Conservation (phyloP, 2,888 invertebrate species). For the Drosophila demipolita region DNA sequence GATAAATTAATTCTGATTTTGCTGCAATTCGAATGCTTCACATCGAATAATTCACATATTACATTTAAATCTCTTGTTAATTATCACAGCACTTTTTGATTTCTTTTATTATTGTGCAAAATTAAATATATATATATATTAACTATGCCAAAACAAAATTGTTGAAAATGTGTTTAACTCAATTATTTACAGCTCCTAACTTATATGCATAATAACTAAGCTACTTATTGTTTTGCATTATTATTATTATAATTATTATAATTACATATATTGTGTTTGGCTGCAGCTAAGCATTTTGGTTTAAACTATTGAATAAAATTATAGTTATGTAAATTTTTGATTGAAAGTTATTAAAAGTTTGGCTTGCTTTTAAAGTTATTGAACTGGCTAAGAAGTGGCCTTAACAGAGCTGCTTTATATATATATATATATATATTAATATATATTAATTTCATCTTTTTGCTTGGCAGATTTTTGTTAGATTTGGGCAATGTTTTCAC, state of each 20-base stretch:
- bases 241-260: conserved; percentile 18
- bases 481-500: conserved; percentile 70
- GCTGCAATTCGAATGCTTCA: conserved; percentile 45
- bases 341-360: conserved; percentile 42
- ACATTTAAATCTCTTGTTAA: conserved; percentile 53
- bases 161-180: conserved; percentile 34
- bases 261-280: conserved; percentile 7
- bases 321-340: conserved; percentile 18
- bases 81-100: conserved; percentile 83
- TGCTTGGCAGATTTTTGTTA: conserved; percentile 74
- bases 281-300: conserved; percentile 34
- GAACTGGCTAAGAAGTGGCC: conserved; percentile 41
- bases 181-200: conserved; percentile 45
- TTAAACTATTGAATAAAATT: conserved; percentile 25
- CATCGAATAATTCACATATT: conserved; percentile 33
- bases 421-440: conserved; percentile 15
- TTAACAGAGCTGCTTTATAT: conserved; percentile 37
- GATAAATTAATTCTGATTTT: conserved; percentile 21
- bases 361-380: conserved; percentile 47
- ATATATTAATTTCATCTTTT: conserved; percentile 36
- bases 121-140: conserved; percentile 39
- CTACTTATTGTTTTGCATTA: conserved; percentile 40
- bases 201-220: conserved; percentile 36
- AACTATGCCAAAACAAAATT: conserved; percentile 24
- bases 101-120: conserved; percentile 77